These are phyloP conservation scores for Drosophila erecta DNA, from an alignment of 1,140 invertebrate genomes.

Conservation along the genomic window DNA sequence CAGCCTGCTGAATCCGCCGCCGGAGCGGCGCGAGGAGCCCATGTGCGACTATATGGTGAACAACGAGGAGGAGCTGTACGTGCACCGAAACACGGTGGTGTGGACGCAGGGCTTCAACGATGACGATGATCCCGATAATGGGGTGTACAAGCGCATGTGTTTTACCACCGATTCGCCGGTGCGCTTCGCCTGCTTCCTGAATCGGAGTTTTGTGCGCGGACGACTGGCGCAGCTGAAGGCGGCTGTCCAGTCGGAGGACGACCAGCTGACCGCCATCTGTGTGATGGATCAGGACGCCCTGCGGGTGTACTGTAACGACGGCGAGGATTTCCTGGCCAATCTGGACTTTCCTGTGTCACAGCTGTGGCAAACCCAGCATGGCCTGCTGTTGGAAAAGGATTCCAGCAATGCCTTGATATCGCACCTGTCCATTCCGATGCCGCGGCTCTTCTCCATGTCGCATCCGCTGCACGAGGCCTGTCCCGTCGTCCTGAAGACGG, in stretches of 20 bases:
- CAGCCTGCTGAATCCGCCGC: slow-evolving; percentile 36
- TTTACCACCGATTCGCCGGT: slow-evolving; percentile 93
- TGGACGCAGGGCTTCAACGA: slow-evolving; percentile 86
- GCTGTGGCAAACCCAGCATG: slow-evolving; percentile 92
- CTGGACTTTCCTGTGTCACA: slow-evolving; percentile 93
- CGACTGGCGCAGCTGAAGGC: slow-evolving; percentile 61
- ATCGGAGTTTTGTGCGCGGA: slow-evolving; percentile 89
- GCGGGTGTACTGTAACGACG: slow-evolving; percentile 91
- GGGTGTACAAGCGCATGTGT: slow-evolving; percentile 87
- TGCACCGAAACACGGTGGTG: slow-evolving; percentile 92
- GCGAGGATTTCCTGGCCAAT: slow-evolving; percentile 92
- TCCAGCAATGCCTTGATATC: slow-evolving; percentile 76
- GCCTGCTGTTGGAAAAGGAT: slow-evolving; percentile 91
- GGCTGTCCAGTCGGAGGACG: slow-evolving; percentile 50
- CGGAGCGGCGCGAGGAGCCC: slow-evolving; percentile 48
- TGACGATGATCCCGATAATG: slow-evolving; percentile 59
- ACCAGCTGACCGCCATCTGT: slow-evolving; percentile 72
- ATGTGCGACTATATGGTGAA: slow-evolving; percentile 81
- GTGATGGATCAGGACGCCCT: slow-evolving; percentile 89
- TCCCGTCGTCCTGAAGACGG: slow-evolving; percentile 90
- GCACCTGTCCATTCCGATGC: slow-evolving; percentile 84
- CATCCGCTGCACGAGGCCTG: slow-evolving; percentile 96
- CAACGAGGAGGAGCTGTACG: slow-evolving; percentile 95
- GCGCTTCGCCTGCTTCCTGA: slow-evolving; percentile 91
- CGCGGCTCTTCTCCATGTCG: slow-evolving; percentile 92